Base-by-base conservation (phyloP, 2,797 vertebrate species). In the Phoeniculus purpureus region DNA sequence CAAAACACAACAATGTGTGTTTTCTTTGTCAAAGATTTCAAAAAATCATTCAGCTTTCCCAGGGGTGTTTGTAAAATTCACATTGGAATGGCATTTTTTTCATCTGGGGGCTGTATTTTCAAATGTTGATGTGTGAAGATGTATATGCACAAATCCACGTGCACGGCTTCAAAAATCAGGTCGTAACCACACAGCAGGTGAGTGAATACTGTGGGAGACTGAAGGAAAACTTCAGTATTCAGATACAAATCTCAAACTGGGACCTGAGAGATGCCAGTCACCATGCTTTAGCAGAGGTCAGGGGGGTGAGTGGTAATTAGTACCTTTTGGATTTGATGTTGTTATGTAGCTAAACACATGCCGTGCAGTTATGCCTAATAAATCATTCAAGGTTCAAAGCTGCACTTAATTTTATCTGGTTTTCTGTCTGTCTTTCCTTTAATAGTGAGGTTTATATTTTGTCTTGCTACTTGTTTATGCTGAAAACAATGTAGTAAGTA, bases 1-100 rank as follows among this genome's bases (percentile, higher is more conserved):
- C 95, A 85, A 92, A 94, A 79, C 20, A 6, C 58, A 2, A 3
- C 37, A 83, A 29, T 74, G 77, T 89, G 79, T 64, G 79, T 48
- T 83, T 94, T 94, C 88, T 93, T 94, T 93, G 90, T 94, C 60
- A 95, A 92, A 86, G 54, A 67, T 92, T 84, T 94, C 78, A 94
- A 72, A 85, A 93, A 96, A 85, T 87, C 72, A 73, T 90, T 92
- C 66, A 45, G 3, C 66, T 87, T 81, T 92, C 79, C 82, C 50
- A 60, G 25, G 37, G n/a, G 34, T 71, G 66, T 81, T 88, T 82
- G 70, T 73, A 83, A 47, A 92, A 74, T 66, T 95, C 81, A 45
- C 76, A 52, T 10, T 81, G 84, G 59, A 82, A 87, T 45, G 70
- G 22, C 20, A 81, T 51, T 82, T 48, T 32, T 75, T 56, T 71